Evolutionary conservation across 1,140 invertebrate species (phyloP).

Genomic region (Doryteuthis pealeii): DNA sequence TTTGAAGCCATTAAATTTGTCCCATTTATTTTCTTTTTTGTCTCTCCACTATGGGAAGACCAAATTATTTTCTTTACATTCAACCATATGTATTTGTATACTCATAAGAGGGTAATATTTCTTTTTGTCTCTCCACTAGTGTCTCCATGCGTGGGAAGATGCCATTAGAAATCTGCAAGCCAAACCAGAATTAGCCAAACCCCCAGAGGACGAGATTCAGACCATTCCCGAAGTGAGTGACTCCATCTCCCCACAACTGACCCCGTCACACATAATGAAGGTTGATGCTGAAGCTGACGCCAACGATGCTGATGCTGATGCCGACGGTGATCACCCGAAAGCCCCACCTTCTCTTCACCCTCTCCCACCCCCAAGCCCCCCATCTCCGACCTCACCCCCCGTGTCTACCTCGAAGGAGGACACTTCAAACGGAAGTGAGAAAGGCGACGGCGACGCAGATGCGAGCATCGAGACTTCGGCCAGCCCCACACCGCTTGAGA

Average conservation of each 20-base stretch:
- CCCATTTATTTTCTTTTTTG: no score
- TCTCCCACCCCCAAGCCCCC: not conserved
- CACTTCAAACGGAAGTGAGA: not conserved
- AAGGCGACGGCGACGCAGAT: not conserved
- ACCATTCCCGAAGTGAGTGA: not conserved
- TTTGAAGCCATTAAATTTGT: no score
- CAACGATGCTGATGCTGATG: not conserved
- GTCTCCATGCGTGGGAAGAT: slow-evolving; percentile 68
- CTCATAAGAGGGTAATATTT: no score
- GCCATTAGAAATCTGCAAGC: slow-evolving; percentile 59
- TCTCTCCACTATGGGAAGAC: no score
- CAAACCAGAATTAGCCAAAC: slow-evolving; percentile 20
- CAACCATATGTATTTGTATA: no score
- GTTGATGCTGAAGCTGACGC: not conserved
- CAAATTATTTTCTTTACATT: no score
- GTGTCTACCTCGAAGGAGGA: not conserved
- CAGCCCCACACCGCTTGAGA: no score
- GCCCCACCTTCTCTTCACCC: not conserved
- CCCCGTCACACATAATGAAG: not conserved
- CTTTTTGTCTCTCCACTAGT: slow-evolving; percentile 46
- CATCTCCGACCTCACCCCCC: no score
- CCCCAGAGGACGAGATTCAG: slow-evolving; percentile 7
- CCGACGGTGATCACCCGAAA: not conserved
- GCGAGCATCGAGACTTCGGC: no score
- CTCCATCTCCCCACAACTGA: not conserved